Evolutionary conservation across 2,113 vertebrate genomes (phyloP), one percentile per base, ranked within the genome.

Genomic region (Dasypus novemcinctus): DNA sequence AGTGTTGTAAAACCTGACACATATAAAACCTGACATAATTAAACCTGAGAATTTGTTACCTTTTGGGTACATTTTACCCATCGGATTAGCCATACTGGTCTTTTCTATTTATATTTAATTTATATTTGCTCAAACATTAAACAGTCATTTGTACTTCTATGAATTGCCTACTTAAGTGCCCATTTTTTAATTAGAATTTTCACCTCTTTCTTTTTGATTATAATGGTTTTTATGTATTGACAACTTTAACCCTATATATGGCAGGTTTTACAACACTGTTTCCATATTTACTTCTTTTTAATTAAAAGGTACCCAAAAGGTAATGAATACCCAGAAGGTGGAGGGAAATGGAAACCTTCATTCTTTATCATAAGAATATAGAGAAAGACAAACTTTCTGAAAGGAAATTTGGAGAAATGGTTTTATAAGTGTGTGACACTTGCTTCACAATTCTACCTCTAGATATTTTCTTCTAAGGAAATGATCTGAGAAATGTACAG

Each of bases 391-490:
- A 89, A 52, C 80, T 54, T 95, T 78, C 89, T 83, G 76, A 86
- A 36, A 96, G 41, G 20, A 93, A 78, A 91, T 52, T 78, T 52
- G 21, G 5, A 92, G 72, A 89, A 41, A 88, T 1, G 17, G 49
- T 14, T 92, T 90, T 13, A 85, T 0, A 80, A 93, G 9, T 74
- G 9, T 88, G 5, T 83, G 33, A 92, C 1, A 59, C 8, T 64
- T 84, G 64, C 38, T 86, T 89, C 61, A 93, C 33, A 90, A 74
- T 81, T 89, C 14, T 4, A 89, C 15, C 12, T 93, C 85, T 13
- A 64, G n/a, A 92, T 86, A 86, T 85, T 88, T 88, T 68, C 76
- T 68, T 68, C 74, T 89, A 93, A 88, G 61, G 29, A 31, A 93
- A 95, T 83, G 33, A 46, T 54, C 7, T 85, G 12, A 84, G 36